A percentile compares a stretch with the other conserved stretches of the same genome.
phyloP scores from a whole-genome alignment of 2,888 invertebrate species.

The Baronia brevicornis region DNA sequence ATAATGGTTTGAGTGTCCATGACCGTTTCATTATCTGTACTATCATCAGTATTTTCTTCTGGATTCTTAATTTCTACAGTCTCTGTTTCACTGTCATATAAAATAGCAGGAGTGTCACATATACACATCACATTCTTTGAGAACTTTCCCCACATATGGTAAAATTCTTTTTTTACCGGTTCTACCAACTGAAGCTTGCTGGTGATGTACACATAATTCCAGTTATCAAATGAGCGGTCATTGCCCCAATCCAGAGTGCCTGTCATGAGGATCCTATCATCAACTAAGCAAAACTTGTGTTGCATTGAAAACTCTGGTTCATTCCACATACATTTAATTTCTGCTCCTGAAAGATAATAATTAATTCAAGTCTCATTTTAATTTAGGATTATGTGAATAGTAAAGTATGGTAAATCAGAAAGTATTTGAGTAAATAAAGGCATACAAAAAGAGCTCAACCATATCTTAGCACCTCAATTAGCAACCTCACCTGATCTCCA shows the following conservation, averaged over 20 bases:
- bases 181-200: conserved; percentile 71
- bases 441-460: neutral
- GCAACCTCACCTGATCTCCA: too few relatives aligned
- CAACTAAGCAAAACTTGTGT: conserved; percentile 85
- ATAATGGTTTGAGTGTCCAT: conserved; percentile 15
- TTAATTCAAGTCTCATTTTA: too few relatives aligned
- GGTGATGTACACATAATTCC: conserved; percentile 81
- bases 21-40: conserved; percentile 19
- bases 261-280: conserved; percentile 76
- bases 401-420: too few relatives aligned
- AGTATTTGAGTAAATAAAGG: neutral
- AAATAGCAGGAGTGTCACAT: conserved; percentile 15
- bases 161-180: conserved; percentile 75
- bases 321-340: conserved; percentile 64
- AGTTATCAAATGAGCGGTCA: conserved; percentile 80
- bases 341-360: conserved; percentile 66
- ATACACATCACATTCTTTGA: conserved; percentile 23
- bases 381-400: too few relatives aligned
- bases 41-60: conserved; percentile 23
- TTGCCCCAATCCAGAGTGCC: conserved; percentile 88
- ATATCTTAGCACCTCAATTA: neutral
- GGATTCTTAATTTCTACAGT: conserved; percentile 22
- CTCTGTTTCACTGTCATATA: conserved; percentile 26
- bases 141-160: conserved; percentile 72
- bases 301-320: conserved; percentile 77